Percentiles rank a stretch among this genome's conserved stretches.
These are phyloP conservation scores for Ormyrus thymus DNA, from an alignment of 2,888 invertebrate species.

Conservation along the genomic window DNA sequence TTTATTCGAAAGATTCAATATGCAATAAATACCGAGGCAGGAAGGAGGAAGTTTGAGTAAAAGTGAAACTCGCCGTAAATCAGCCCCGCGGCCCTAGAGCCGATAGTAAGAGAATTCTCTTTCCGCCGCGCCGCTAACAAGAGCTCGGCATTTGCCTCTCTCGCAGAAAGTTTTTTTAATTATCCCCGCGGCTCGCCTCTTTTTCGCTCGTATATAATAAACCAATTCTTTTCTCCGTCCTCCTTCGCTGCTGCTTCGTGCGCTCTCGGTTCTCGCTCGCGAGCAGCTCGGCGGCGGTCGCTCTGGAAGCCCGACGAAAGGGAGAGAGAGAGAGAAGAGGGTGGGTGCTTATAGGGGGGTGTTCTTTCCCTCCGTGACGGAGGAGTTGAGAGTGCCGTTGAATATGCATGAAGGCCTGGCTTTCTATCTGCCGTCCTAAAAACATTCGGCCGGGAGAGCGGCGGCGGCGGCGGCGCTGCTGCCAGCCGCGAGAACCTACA, in stretches of 20 bases:
- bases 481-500: conserved; percentile 54
- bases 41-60: no score
- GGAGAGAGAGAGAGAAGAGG: conserved; percentile 58
- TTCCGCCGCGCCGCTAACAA: background rate
- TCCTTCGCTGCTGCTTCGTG: conserved; percentile 45
- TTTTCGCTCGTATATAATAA: conserved; percentile 59
- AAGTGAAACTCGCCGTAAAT: no score
- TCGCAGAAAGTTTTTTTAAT: conserved; percentile 59
- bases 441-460: conserved; percentile 69
- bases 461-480: conserved; percentile 54
- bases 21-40: no score
- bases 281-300: conserved; percentile 54
- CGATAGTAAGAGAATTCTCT: no score
- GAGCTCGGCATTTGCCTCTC: conserved; percentile 1
- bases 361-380: conserved; percentile 75
- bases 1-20: no score
- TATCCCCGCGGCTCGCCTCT: conserved; percentile 57
- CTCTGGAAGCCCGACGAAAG: conserved; percentile 37
- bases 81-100: no score
- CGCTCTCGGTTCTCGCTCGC: conserved; percentile 53
- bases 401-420: conserved; percentile 74
- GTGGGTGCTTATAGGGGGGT: conserved; percentile 61
- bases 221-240: conserved; percentile 58
- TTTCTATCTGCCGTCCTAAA: conserved; percentile 74
- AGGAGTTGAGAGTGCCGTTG: conserved; percentile 75